Conservation (phyloP, 2,888 invertebrate species). For the Pogonocherus hispidulus region DNA sequence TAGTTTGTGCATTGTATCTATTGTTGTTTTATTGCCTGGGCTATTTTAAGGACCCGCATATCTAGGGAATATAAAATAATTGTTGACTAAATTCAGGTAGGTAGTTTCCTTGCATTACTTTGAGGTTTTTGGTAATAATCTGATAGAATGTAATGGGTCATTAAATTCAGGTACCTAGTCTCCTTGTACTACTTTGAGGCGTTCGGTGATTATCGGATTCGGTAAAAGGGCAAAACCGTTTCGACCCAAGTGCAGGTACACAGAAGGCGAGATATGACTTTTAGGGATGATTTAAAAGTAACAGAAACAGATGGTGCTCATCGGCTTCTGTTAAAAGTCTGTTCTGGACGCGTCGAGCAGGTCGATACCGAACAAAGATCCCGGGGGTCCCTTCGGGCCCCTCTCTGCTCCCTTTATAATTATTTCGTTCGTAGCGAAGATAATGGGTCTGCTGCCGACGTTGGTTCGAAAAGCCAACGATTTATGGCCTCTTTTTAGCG, state of each 20-base stretch:
- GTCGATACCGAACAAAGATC: constrained; percentile 33
- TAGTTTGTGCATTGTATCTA: too few species aligned
- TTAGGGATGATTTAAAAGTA: constrained; percentile 24
- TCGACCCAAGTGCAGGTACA: background rate
- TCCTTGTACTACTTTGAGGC: background rate
- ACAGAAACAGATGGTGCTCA: constrained; percentile 27
- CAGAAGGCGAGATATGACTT: background rate
- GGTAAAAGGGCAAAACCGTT: background rate
- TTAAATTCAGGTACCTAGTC: background rate
- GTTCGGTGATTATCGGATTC: background rate
- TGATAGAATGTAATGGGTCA: too few species aligned
- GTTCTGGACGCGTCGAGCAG: constrained; percentile 16
- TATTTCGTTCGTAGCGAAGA: constrained; percentile 22
- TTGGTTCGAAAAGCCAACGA: constrained; percentile 16
- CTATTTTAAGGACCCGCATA: too few species aligned
- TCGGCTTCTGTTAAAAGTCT: constrained; percentile 22
- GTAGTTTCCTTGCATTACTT: too few species aligned
- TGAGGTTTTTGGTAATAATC: too few species aligned
- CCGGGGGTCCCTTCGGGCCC: constrained; percentile 8
- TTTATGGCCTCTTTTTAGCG: constrained; percentile 15
- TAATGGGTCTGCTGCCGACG: constrained; percentile 24
- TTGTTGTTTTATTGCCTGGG: too few species aligned
- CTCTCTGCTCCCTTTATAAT: constrained; percentile 20
- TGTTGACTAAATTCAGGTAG: too few species aligned
- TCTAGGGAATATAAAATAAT: too few species aligned